Evolutionary conservation across 2,113 vertebrate species (phyloP).

Genomic region (Chlorodrepanis virens): DNA sequence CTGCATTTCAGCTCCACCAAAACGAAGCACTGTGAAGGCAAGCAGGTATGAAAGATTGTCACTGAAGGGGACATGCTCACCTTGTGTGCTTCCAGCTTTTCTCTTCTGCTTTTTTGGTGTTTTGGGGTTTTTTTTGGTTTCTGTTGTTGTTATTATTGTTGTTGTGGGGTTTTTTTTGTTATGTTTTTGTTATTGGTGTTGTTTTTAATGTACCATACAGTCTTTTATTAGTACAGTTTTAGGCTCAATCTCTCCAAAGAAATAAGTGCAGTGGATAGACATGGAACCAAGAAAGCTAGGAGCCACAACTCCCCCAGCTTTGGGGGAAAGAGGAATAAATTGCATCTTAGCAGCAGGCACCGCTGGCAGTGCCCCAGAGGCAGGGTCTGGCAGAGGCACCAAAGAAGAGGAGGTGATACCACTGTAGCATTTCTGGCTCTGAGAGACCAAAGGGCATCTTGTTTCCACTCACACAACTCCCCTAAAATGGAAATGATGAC

Average conservation of each 20-base stretch:
- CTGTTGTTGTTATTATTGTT: fast-evolving
- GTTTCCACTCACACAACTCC: fast-evolving
- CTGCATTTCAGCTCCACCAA: not conserved
- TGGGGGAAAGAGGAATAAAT: not conserved
- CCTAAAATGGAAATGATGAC: not conserved
- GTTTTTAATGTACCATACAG: not conserved
- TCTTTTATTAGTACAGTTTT: not conserved
- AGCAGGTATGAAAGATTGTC: not conserved
- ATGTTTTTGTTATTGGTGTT: fast-evolving
- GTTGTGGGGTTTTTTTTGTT: not conserved
- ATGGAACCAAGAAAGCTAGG: not conserved
- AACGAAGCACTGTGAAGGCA: not conserved
- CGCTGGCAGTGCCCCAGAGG: not conserved
- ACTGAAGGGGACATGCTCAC: not conserved
- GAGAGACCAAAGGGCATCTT: not conserved
- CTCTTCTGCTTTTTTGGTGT: not conserved
- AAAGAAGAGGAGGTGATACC: not conserved
- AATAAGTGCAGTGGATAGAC: not conserved
- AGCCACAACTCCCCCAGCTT: not conserved
- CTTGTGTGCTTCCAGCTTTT: not conserved
- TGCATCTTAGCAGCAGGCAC: not conserved
- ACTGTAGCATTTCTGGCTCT: fast-evolving
- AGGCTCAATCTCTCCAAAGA: not conserved
- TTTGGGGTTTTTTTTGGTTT: not conserved
- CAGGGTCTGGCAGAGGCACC: not conserved